These are phyloP conservation scores for Pseudochirops cupreus DNA, from an alignment of 2,797 vertebrate genomes.

Conservation along the genomic window DNA sequence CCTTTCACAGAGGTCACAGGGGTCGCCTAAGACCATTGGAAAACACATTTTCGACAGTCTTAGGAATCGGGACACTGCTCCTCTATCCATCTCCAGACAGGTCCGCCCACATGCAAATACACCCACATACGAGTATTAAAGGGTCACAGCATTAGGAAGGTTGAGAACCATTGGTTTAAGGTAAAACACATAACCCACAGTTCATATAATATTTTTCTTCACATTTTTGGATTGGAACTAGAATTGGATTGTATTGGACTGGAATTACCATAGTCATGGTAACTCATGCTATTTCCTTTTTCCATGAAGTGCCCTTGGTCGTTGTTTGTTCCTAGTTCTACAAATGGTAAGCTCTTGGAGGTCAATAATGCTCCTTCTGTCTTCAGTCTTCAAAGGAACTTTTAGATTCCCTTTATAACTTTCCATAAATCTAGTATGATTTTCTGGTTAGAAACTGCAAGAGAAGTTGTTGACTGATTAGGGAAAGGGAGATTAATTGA, in stretches of 20 bases:
- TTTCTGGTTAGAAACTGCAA: not conserved
- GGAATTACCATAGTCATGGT: fast-evolving
- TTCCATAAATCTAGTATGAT: not conserved
- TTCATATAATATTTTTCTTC: not conserved
- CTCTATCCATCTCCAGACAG: too few species aligned
- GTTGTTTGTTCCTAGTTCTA: not conserved
- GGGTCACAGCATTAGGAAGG: too few species aligned
- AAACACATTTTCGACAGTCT: too few species aligned
- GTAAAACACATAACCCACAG: not conserved
- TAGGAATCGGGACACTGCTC: too few species aligned
- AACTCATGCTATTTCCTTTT: fast-evolving
- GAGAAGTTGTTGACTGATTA: not conserved
- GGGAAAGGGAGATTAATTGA: not conserved
- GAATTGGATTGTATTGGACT: not conserved
- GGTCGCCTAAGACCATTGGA: too few species aligned
- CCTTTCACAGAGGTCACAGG: too few species aligned
- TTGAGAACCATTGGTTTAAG: too few species aligned
- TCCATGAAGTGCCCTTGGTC: fast-evolving
- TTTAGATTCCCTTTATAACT: not conserved
- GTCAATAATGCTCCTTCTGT: not conserved
- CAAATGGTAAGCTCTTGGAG: not conserved
- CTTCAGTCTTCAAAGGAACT: not conserved
- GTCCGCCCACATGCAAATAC: too few species aligned
- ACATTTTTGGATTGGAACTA: not conserved
- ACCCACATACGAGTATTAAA: too few species aligned